Evolutionary conservation across 1,140 invertebrate genomes (phyloP), one percentile per base, ranked within the genome.

Genomic region (Drosophila biarmipes): DNA sequence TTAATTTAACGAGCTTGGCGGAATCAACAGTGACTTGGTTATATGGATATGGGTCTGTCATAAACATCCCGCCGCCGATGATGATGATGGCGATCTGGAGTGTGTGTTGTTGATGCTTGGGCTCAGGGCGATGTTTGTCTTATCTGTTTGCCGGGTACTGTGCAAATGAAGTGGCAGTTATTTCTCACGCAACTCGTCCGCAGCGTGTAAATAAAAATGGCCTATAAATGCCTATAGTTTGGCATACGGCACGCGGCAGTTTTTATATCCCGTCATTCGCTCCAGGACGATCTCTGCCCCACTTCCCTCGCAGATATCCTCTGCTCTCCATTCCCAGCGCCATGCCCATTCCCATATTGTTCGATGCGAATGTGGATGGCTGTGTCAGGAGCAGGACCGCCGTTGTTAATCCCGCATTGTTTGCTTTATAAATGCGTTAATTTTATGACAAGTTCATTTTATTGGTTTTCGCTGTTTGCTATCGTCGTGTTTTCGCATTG

Each of bases 371-470:
- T 31, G 29, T 55, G 51, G 15, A 61, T 66, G 62, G 11, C 34
- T 48, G 62, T 61, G 62, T 48, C 62, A 61, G 24, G 19, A 52
- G 56, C 57, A 29, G 57, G 57, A 59, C n/a, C 17, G 40, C 53
- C 51, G 73, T 82, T 87, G 82, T 87, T 89, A 86, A 87, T 86
- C 82, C 78, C 49, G 82, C 74, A 86, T 87, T 86, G 82, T 87
- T 79, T 87, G 84, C 67, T 67, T 84, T 82, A 87, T 89, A 89
- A 87, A 89, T 89, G 82, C 82, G 82, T 87, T 87, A 87, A 87
- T 87, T 89, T 87, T 87, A 87, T 87, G 82, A 89, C 84, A 87
- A 87, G 79, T 87, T 87, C 84, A 89, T 89, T 87, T 87, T 89
- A 87, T 87, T 84, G 82, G 75, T 79, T 89, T 79, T 77, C 66